phyloP scores from a whole-genome alignment of 2,113 vertebrate genomes.

The Otus sunia region DNA sequence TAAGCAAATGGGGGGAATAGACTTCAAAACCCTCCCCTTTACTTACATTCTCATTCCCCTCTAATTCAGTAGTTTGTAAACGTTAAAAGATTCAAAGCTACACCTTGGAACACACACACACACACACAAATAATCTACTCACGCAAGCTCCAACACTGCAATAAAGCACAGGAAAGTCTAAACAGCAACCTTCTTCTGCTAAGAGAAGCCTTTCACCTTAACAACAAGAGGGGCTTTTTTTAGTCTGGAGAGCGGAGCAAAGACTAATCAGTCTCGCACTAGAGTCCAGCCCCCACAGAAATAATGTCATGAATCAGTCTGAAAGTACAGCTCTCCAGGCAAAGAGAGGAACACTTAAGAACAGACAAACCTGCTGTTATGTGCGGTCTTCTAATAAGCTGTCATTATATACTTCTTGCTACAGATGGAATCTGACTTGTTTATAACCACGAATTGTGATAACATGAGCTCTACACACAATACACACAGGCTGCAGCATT shows the following conservation, averaged over 20 bases:
- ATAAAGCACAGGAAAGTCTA: not conserved
- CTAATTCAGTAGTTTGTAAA: not conserved
- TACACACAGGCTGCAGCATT: rapidly evolving
- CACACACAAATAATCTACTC: not conserved
- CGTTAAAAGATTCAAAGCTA: not conserved
- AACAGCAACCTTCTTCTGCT: not conserved
- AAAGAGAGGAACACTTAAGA: not conserved
- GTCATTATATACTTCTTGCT: not conserved
- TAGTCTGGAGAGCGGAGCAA: not conserved
- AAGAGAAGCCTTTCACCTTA: not conserved
- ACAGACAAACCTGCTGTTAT: not conserved
- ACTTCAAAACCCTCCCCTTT: not conserved
- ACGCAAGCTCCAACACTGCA: rapidly evolving
- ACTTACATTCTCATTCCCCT: not conserved
- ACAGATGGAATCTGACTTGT: not conserved
- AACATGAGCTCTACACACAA: not conserved
- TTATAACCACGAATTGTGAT: not conserved
- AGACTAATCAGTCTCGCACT: not conserved
- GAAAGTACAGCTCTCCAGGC: not conserved
- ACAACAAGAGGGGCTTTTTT: not conserved
- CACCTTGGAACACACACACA: not conserved
- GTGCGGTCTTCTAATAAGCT: not conserved
- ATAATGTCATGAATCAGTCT: not conserved
- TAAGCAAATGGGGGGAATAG: not conserved
- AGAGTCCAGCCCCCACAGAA: not conserved